Evolutionary conservation across 1,140 invertebrate genomes (phyloP).

Genomic region (Paraescarpia echinospica): DNA sequence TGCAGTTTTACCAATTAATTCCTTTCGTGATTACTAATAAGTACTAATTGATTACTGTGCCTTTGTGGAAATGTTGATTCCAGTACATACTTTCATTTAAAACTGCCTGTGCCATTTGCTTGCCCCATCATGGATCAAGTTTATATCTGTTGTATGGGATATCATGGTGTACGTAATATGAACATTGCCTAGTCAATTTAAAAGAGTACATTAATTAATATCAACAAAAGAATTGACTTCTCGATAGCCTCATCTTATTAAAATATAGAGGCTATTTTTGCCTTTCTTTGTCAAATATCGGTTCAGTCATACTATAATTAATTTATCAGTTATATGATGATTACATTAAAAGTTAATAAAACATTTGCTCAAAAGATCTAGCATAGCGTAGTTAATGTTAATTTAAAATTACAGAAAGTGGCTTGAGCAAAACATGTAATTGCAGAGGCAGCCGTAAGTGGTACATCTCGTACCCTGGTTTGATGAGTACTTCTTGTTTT

Average conservation of each 20-base stretch:
- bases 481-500: background rate
- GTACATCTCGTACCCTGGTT: background rate
- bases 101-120: background rate
- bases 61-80: background rate
- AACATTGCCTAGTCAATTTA: too few species aligned
- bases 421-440: background rate
- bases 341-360: too few species aligned
- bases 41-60: background rate
- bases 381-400: background rate
- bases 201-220: too few species aligned
- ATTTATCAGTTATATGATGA: background rate
- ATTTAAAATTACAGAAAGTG: background rate
- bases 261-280: background rate
- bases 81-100: background rate
- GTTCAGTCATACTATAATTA: background rate
- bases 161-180: too few species aligned
- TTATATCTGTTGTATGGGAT: too few species aligned
- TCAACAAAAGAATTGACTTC: too few species aligned
- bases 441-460: background rate
- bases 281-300: background rate
- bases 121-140: too few species aligned
- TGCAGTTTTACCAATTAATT: background rate
- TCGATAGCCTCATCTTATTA: background rate
- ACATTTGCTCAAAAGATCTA: background rate
- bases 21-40: background rate